phyloP scores from a whole-genome alignment of 2,888 invertebrate species.

The Aporophyla nigra region DNA sequence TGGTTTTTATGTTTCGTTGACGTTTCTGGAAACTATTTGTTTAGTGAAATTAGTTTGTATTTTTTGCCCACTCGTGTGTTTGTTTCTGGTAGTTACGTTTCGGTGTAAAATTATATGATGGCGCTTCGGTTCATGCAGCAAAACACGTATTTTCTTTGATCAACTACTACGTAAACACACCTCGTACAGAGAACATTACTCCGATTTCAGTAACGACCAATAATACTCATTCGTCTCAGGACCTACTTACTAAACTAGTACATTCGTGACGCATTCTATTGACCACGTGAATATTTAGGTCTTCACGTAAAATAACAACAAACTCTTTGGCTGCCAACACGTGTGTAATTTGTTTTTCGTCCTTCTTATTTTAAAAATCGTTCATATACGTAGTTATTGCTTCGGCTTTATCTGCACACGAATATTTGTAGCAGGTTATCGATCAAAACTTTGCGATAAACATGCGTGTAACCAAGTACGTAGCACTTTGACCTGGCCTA shows the following conservation, averaged over 20 bases:
- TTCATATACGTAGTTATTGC: too few species aligned
- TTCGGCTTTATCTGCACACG: neutral
- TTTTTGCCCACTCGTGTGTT: neutral
- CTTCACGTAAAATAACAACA: conserved; percentile 7
- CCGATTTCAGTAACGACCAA: conserved; percentile 18
- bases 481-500: neutral
- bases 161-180: conserved; percentile 4
- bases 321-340: conserved; percentile 10
- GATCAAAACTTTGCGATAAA: neutral
- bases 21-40: conserved; percentile 9
- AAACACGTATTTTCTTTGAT: conserved; percentile 13
- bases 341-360: neutral
- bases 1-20: conserved; percentile 21
- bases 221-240: conserved; percentile 33
- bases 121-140: neutral
- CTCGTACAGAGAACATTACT: conserved; percentile 25
- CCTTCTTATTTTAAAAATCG: neutral
- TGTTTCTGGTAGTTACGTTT: neutral
- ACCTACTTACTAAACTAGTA: conserved; percentile 21
- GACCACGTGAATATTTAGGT: conserved; percentile 23
- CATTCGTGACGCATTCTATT: conserved; percentile 41
- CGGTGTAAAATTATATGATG: neutral
- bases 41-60: neutral
- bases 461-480: neutral
- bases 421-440: neutral